Conservation (phyloP, 2,797 vertebrate species). For the Mus minutoides region DNA sequence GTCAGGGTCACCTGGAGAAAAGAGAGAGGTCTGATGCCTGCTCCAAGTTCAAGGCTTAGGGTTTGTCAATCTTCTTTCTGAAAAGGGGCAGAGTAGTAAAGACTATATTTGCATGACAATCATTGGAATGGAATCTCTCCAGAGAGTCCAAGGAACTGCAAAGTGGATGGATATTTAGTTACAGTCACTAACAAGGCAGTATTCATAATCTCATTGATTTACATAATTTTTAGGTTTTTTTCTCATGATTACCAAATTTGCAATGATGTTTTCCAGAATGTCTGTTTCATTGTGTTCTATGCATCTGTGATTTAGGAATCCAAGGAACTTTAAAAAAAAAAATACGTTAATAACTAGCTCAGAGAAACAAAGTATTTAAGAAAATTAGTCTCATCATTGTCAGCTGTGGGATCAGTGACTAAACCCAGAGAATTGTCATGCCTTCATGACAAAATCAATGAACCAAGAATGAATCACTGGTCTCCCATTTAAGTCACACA, state of each 20-base stretch:
- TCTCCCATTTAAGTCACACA: background rate
- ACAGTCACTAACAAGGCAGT: background rate
- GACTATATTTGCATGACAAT: conserved; percentile 49
- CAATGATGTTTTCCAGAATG: background rate
- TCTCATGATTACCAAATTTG: conserved; percentile 27
- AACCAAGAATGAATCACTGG: background rate
- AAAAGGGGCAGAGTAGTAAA: conserved; percentile 56
- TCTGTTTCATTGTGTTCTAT: background rate
- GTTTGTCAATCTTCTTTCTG: conserved; percentile 28
- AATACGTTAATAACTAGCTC: background rate
- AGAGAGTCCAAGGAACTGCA: conserved; percentile 8
- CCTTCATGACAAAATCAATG: background rate
- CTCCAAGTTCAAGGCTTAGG: conserved; percentile 5
- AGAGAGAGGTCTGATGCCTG: background rate
- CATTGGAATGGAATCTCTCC: background rate
- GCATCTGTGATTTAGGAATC: background rate
- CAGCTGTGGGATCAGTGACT: background rate
- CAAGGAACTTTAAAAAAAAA: background rate
- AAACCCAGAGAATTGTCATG: background rate
- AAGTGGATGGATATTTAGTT: conserved; percentile 1
- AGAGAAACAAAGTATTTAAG: background rate
- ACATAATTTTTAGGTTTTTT: background rate
- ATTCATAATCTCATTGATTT: background rate
- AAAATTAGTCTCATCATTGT: background rate
- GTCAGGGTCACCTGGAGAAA: background rate